A percentile compares a stretch with the other conserved stretches of the same genome.
These are phyloP conservation scores for Echeneis naucrates DNA, from an alignment of 2,797 vertebrate species.

Conservation along the genomic window DNA sequence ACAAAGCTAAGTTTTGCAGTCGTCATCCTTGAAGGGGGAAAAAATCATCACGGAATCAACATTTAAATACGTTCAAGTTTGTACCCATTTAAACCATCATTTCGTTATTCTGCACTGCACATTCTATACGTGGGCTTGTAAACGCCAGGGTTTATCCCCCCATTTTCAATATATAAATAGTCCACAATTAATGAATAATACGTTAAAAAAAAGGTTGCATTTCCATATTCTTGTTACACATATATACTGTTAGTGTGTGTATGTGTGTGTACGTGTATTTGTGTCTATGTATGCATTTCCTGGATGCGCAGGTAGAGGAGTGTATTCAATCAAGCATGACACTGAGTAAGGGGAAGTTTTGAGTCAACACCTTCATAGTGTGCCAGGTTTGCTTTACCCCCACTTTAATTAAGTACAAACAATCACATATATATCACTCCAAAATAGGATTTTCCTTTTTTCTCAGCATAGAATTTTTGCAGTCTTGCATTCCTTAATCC, in stretches of 20 bases:
- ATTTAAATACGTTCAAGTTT: constrained; percentile 16
- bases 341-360: background rate
- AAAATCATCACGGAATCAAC: constrained; percentile 20
- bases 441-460: background rate
- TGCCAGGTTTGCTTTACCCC: constrained; percentile 1
- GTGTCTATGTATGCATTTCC: background rate
- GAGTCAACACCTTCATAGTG: constrained; percentile 6
- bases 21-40: background rate
- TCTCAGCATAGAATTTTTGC: background rate
- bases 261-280: background rate
- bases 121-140: constrained; percentile 7
- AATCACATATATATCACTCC: background rate
- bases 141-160: constrained; percentile 5
- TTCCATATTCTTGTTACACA: background rate
- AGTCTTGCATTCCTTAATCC: constrained; percentile 19
- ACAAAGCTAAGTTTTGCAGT: constrained; percentile 47
- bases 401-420: background rate
- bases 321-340: constrained; percentile 12
- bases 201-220: background rate
- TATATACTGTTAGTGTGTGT: background rate
- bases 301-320: background rate
- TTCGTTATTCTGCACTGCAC: constrained; percentile 23
- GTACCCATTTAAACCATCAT: constrained; percentile 19
- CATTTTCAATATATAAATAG: background rate
- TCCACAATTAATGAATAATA: background rate